phyloP scores from a whole-genome alignment of 2,113 vertebrate genomes.

The Pholis gunnellus region DNA sequence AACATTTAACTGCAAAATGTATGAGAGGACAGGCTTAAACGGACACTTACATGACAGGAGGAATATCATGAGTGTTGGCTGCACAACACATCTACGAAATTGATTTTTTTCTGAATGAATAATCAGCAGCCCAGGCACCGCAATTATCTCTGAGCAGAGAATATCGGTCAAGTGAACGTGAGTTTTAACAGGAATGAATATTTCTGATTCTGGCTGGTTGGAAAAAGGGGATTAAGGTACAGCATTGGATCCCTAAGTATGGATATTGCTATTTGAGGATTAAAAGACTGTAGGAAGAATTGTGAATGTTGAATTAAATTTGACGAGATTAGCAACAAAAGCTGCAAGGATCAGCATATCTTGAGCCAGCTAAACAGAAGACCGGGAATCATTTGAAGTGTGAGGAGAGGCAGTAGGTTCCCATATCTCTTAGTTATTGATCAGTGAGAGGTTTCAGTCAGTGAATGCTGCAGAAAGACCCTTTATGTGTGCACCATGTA shows the following conservation, averaged over 20 bases:
- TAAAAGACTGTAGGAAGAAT: slow-evolving; percentile 11
- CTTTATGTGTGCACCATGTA: not conserved
- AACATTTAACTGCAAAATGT: slow-evolving; percentile 39
- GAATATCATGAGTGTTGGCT: slow-evolving; percentile 7
- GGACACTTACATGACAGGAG: slow-evolving; percentile 32
- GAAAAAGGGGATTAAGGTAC: slow-evolving; percentile 11
- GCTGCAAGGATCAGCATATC: slow-evolving; percentile 19
- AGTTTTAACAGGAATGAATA: slow-evolving; percentile 35
- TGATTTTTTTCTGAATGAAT: slow-evolving; percentile 41
- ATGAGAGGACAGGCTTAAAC: slow-evolving; percentile 22
- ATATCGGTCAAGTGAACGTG: not conserved
- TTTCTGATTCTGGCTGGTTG: slow-evolving; percentile 33
- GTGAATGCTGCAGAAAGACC: not conserved
- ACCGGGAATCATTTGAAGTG: too few relatives aligned
- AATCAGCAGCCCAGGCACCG: slow-evolving; percentile 10
- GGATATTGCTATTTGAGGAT: slow-evolving; percentile 24
- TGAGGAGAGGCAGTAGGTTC: too few relatives aligned
- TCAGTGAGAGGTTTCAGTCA: not conserved
- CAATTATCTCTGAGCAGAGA: slow-evolving; percentile 36
- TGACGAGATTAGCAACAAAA: slow-evolving; percentile 34
- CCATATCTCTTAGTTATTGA: too few relatives aligned
- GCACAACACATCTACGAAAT: slow-evolving; percentile 37
- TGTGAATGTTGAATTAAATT: slow-evolving; percentile 46
- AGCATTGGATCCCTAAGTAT: not conserved
- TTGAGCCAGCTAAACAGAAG: slow-evolving; percentile 1